These are phyloP conservation scores for Cercopithecus diana DNA, from an alignment of 2,797 vertebrate genomes.

Conservation along the genomic window DNA sequence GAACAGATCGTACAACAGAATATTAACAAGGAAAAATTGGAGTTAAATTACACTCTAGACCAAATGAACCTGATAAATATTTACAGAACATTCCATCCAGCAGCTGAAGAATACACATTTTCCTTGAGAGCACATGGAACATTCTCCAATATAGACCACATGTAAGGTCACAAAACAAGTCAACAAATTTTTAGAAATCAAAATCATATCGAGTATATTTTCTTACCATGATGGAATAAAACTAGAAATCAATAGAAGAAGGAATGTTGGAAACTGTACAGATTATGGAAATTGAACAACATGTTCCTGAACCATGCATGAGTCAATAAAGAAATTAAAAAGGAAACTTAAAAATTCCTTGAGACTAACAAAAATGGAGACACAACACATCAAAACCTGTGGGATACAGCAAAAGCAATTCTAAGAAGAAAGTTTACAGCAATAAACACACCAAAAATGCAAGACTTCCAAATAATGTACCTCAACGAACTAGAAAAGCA, in stretches of 20 bases:
- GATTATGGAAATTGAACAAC: not conserved
- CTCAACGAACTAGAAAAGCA: not conserved
- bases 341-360: not conserved
- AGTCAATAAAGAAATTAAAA: not conserved
- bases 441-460: not conserved
- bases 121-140: not conserved
- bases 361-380: not conserved
- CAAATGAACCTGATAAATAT: not conserved
- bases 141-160: not conserved
- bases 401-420: not conserved
- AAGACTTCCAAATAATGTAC: not conserved
- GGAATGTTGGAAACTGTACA: not conserved
- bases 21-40: not conserved
- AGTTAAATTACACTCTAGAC: not conserved
- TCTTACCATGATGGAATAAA: not conserved
- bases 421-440: not conserved
- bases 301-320: not conserved
- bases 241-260: not conserved
- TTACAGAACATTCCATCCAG: not conserved
- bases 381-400: not conserved
- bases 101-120: not conserved
- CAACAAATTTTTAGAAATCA: not conserved
- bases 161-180: not conserved
- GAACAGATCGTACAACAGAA: not conserved
- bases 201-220: not conserved